Evolutionary conservation across 2,113 vertebrate species (phyloP).

Genomic region (Tauraco erythrolophus): DNA sequence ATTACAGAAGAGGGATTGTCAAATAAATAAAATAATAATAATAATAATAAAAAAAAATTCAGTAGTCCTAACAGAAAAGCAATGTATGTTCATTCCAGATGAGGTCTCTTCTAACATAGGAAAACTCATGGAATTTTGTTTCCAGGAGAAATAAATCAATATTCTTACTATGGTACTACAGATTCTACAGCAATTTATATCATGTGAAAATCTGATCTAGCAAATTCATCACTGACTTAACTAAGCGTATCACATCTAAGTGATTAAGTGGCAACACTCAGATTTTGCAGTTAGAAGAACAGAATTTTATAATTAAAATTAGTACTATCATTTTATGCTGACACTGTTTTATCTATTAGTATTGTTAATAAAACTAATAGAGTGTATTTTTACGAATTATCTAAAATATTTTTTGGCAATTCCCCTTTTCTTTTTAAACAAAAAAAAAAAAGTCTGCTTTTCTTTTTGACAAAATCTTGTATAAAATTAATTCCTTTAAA

Average conservation of each 20-base stretch:
- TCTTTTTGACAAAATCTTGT: neutral
- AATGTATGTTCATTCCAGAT: neutral
- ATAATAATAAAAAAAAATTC: neutral
- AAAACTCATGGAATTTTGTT: neutral
- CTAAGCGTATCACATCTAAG: neutral
- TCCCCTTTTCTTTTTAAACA: neutral
- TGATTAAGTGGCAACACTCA: neutral
- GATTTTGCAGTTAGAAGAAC: neutral
- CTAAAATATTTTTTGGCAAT: neutral
- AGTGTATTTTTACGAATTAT: neutral
- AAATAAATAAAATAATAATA: too few species aligned
- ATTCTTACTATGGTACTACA: neutral
- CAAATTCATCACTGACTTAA: neutral
- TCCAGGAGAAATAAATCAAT: neutral
- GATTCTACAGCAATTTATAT: neutral
- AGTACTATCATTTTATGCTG: neutral
- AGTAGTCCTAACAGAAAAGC: neutral
- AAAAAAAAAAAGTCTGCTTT: neutral
- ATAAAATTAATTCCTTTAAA: neutral
- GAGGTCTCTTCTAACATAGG: neutral
- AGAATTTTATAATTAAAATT: neutral
- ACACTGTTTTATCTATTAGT: neutral
- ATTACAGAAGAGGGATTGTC: neutral
- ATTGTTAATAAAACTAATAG: neutral
- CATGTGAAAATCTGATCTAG: neutral